Percentiles rank a stretch among this genome's conserved stretches.
phyloP scores from a whole-genome alignment of 2,888 invertebrate species.

The Fragum whitleyi region DNA sequence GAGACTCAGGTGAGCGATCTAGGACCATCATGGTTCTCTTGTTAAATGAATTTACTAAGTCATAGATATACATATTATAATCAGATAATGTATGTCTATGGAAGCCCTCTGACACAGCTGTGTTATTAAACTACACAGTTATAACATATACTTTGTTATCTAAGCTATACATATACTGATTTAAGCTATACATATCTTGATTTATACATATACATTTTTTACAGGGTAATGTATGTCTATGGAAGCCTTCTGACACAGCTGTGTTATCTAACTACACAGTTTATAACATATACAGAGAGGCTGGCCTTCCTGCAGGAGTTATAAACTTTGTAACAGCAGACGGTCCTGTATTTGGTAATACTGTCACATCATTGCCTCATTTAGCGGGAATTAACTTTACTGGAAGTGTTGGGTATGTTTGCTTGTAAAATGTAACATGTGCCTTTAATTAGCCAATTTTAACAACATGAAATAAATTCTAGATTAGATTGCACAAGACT shows the following conservation, averaged over 20 bases:
- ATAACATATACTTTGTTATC: slow-evolving; percentile 88
- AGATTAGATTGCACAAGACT: too few relatives aligned
- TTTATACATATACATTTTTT: slow-evolving; percentile 25
- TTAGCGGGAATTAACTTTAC: slow-evolving; percentile 99
- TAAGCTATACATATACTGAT: too few relatives aligned
- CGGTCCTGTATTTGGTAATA: slow-evolving; percentile 97
- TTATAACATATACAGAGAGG: slow-evolving; percentile 93
- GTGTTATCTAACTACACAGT: slow-evolving; percentile 97
- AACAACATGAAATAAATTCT: too few relatives aligned
- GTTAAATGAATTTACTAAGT: too few relatives aligned
- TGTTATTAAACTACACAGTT: slow-evolving; percentile 97
- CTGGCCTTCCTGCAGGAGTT: slow-evolving; percentile 97
- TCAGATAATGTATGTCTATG: slow-evolving; percentile 96
- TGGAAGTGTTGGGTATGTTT: slow-evolving; percentile 94
- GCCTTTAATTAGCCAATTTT: too few relatives aligned
- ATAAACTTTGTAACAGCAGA: slow-evolving; percentile 99
- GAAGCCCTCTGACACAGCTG: slow-evolving; percentile 99
- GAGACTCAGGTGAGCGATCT: too few relatives aligned
- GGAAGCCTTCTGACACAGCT: slow-evolving; percentile 99
- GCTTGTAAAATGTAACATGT: background rate
- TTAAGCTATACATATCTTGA: too few relatives aligned
- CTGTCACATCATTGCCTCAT: slow-evolving; percentile 93
- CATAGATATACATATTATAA: too few relatives aligned
- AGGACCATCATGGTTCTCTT: too few relatives aligned
- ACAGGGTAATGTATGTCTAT: slow-evolving; percentile 97